Evolutionary conservation across 2,888 invertebrate species (phyloP).

Genomic region (Iphiclides podalirius): DNA sequence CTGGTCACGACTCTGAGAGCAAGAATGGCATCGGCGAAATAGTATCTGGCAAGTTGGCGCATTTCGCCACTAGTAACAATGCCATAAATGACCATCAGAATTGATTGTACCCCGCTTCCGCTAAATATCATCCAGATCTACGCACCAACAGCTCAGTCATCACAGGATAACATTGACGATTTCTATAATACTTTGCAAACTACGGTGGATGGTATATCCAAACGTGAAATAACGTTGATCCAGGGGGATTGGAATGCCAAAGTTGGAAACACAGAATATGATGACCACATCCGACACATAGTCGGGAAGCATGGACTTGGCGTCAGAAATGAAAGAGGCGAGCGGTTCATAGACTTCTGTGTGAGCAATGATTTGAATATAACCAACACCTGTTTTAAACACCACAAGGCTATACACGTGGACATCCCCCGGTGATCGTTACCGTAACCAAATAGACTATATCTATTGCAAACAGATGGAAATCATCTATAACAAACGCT

Average conservation of each 20-base stretch:
- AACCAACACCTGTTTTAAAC: slow-evolving; percentile 27
- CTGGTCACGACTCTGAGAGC: slow-evolving; percentile 19
- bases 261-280: slow-evolving; percentile 10
- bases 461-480: not conserved
- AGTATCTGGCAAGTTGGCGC: not conserved
- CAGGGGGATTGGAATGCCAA: slow-evolving; percentile 29
- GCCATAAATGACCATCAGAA: not conserved
- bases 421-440: slow-evolving; percentile 14
- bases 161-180: slow-evolving; percentile 9
- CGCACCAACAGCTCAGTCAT: slow-evolving; percentile 4
- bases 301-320: slow-evolving; percentile 26
- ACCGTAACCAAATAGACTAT: not conserved
- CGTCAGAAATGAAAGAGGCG: slow-evolving; percentile 27
- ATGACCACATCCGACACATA: slow-evolving; percentile 7
- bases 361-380: slow-evolving; percentile 20
- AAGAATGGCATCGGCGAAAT: slow-evolving; percentile 23
- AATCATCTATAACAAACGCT: not conserved
- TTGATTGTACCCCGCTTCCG: slow-evolving; percentile 8
- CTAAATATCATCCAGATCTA: slow-evolving; percentile 11
- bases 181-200: slow-evolving; percentile 3
- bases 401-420: slow-evolving; percentile 24
- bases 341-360: slow-evolving; percentile 18
- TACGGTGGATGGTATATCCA: slow-evolving; percentile 16
- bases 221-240: slow-evolving; percentile 19
- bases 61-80: not conserved